Base-by-base conservation (phyloP, 2,888 invertebrate species). In the Zaprionus lineosus region DNA sequence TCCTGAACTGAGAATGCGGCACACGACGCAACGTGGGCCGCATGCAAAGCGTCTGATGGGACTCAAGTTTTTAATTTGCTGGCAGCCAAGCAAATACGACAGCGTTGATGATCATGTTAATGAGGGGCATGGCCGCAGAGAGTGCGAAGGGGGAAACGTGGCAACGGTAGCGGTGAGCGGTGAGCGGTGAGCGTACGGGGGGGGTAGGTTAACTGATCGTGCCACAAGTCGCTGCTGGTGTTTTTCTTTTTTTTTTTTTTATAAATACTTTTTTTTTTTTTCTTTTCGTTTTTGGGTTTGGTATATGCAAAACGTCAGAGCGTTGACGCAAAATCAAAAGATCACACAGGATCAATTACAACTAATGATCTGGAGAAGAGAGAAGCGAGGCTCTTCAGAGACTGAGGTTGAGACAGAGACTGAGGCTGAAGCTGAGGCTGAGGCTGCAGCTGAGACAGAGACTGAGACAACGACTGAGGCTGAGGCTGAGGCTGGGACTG, bases 341-440 rank as follows among this genome's bases (percentile, higher is more conserved):
- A 82, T 82, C 83, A 79, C 82, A 84, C 74, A 78, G 86, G 84
- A 83, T 86, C 84, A 85, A 86, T 85, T 85, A 85, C 84, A 85
- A 78, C 81, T 85, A 86, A 85, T 85, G 86, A 86, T 85, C 86
- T 85, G 76, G 85, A 69, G 52, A 73, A 56, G 47, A 50, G 40
- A 36, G 65, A 46, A 9, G 3, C 3, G 18, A 31, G 24, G 18
- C 29, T 36, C 51, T 31, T 29, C n/a, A 14, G 29, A 31, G 44
- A 57, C 37, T 39, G 9, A n/a, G n/a, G n/a, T 18, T 29, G 26
- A 29, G 51, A 44, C 46, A 63, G 26, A 43, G 18, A 28, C n/a
- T n/a, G n/a, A n/a, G n/a, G 26, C 29, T 11, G 43, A 31, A 34
- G 41, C 21, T 21, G 6, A 12, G 15, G 16, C 19, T 7, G n/a